A percentile compares a stretch with the other conserved stretches of the same genome.
Evolutionary conservation across 2,113 vertebrate genomes (phyloP).

Genomic region (Callipepla californica): DNA sequence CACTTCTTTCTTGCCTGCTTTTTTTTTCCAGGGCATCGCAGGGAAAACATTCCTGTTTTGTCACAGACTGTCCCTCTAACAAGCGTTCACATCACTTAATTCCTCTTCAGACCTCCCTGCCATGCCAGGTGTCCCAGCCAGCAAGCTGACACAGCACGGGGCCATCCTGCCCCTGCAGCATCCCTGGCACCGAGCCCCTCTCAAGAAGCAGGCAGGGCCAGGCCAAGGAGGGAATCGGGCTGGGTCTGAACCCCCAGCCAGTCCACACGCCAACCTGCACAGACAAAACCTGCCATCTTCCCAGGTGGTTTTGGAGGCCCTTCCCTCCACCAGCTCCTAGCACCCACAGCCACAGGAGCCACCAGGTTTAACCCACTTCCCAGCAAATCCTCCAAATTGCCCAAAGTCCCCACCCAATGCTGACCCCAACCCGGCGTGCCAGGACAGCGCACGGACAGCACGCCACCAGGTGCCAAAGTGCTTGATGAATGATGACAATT

Average conservation of each 20-base stretch:
- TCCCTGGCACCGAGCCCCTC: neutral
- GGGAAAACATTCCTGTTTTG: neutral
- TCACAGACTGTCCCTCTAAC: neutral
- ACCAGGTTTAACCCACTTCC: neutral
- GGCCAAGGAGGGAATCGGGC: neutral
- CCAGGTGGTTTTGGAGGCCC: neutral
- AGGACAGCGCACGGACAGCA: neutral
- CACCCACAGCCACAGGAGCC: fast-evolving
- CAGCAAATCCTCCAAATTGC: neutral
- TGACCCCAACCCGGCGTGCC: fast-evolving
- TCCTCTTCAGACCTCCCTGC: neutral
- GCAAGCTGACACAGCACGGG: neutral
- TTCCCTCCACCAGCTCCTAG: neutral
- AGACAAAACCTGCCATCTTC: neutral
- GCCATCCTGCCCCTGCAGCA: fast-evolving
- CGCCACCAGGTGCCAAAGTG: fast-evolving
- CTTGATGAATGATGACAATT: neutral
- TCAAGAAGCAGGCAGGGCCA: neutral
- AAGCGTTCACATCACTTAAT: neutral
- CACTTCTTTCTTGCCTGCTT: neutral
- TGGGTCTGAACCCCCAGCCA: neutral
- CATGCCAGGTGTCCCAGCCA: neutral
- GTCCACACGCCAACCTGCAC: neutral
- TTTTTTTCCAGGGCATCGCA: neutral
- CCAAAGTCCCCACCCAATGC: neutral